Evolutionary conservation across 2,888 invertebrate genomes (phyloP).

Genomic region (Aelia acuminata): DNA sequence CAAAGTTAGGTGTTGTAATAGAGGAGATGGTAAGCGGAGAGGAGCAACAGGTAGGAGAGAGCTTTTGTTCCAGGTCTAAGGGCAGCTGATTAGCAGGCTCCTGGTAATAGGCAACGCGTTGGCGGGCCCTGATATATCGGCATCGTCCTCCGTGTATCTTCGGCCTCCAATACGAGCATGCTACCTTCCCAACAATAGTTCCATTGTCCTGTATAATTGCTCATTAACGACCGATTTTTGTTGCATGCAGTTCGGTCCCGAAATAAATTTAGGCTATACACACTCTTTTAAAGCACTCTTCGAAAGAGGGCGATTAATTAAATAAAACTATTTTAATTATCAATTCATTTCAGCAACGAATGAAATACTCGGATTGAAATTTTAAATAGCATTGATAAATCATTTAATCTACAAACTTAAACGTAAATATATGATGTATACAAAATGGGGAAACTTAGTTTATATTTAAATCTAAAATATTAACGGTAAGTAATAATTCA

Average conservation of each 20-base stretch:
- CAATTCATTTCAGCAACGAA: too few species aligned
- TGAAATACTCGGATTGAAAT: too few species aligned
- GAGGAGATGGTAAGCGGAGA: not conserved
- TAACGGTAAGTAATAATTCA: too few species aligned
- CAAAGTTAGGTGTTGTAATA: not conserved
- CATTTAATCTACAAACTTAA: too few species aligned
- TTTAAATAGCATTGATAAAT: too few species aligned
- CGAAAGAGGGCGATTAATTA: too few species aligned
- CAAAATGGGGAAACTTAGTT: too few species aligned
- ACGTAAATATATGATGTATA: too few species aligned
- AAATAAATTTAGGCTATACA: not conserved
- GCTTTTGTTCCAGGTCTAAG: not conserved
- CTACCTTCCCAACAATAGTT: not conserved
- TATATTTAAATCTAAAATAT: too few species aligned
- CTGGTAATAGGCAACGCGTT: not conserved
- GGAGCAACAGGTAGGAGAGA: not conserved
- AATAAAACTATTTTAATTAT: too few species aligned
- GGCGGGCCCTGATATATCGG: not conserved
- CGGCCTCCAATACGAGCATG: not conserved
- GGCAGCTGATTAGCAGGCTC: not conserved
- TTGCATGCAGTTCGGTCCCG: not conserved
- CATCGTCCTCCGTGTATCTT: not conserved
- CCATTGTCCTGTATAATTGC: not conserved
- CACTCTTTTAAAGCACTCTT: too few species aligned
- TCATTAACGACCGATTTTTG: not conserved